These are phyloP conservation scores for Hirtodrosophila cameraria DNA, from an alignment of 2,888 invertebrate genomes.

Conservation along the genomic window DNA sequence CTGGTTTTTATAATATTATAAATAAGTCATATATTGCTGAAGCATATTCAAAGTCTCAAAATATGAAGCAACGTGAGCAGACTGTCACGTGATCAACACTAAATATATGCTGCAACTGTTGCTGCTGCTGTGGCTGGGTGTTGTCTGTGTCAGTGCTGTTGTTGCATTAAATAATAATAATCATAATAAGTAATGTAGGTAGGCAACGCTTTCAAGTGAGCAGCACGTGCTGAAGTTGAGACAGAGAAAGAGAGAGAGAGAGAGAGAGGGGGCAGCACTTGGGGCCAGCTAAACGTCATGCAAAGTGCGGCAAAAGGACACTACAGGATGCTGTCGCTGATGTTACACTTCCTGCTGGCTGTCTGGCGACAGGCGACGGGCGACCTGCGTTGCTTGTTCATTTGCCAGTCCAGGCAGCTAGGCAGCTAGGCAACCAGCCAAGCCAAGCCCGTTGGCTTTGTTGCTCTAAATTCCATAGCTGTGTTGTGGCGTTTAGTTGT, in stretches of 20 bases:
- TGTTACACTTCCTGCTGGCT: constrained; percentile 76
- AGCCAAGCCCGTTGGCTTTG: constrained; percentile 48
- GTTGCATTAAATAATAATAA: constrained; percentile 77
- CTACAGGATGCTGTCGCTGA: constrained; percentile 78
- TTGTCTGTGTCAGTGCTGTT: constrained; percentile 50
- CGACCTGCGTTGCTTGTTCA: constrained; percentile 64
- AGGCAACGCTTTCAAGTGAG: constrained; percentile 62
- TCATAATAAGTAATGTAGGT: constrained; percentile 76
- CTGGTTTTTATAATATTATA: neutral
- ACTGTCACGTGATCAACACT: constrained; percentile 52
- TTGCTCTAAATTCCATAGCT: constrained; percentile 65
- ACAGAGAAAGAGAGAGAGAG: neutral
- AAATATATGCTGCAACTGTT: constrained; percentile 54
- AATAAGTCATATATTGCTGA: neutral
- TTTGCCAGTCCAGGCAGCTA: constrained; percentile 56
- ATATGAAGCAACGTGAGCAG: constrained; percentile 17
- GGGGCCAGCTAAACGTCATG: constrained; percentile 70
- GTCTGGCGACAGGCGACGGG: constrained; percentile 24
- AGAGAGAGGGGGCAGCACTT: constrained; percentile 34
- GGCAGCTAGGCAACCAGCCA: neutral
- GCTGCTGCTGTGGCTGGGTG: constrained; percentile 44
- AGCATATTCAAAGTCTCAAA: too few relatives aligned
- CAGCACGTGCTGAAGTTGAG: constrained; percentile 40
- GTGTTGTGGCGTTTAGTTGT: constrained; percentile 61
- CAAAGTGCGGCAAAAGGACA: constrained; percentile 77